phyloP scores from a whole-genome alignment of 2,113 vertebrate species.

The Tetraodon nigroviridis region DNA sequence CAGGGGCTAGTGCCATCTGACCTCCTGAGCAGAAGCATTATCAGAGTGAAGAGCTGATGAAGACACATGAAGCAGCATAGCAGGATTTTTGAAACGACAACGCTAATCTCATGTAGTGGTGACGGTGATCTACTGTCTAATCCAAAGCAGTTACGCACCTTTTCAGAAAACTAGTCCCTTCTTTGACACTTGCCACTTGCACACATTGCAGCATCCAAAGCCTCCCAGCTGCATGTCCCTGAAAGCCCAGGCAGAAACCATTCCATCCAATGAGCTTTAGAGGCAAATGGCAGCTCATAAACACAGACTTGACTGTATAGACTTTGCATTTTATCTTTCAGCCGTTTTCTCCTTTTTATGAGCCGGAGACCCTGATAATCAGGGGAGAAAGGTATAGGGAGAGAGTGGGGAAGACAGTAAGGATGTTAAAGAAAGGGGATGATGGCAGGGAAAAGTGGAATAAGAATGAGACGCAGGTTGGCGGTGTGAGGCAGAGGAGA shows the following conservation, averaged over 20 bases:
- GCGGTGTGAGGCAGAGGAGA: constrained; percentile 48
- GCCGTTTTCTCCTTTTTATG: constrained; percentile 88
- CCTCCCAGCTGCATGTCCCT: constrained; percentile 54
- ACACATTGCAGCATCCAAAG: constrained; percentile 54
- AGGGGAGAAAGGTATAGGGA: constrained; percentile 26
- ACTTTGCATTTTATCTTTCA: constrained; percentile 97
- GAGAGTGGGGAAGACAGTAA: constrained; percentile 30
- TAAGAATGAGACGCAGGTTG: constrained; percentile 61
- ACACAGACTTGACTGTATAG: constrained; percentile 93
- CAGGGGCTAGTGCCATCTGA: constrained; percentile 38
- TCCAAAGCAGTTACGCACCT: constrained; percentile 42
- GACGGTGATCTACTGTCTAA: constrained; percentile 41
- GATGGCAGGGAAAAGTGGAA: constrained; percentile 43
- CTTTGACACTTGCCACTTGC: constrained; percentile 44
- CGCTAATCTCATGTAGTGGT: constrained; percentile 9
- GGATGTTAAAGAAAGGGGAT: constrained; percentile 43
- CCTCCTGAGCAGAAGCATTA: constrained; percentile 47
- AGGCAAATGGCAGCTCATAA: constrained; percentile 85
- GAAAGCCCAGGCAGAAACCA: constrained; percentile 58
- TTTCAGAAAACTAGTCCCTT: constrained; percentile 40
- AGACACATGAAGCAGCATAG: constrained; percentile 38
- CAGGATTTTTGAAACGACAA: constrained; percentile 23
- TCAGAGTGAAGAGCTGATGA: constrained; percentile 30
- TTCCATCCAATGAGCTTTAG: constrained; percentile 66
- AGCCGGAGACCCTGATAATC: constrained; percentile 82